Evolutionary conservation across 2,113 vertebrate species (phyloP).

Genomic region (Chauna torquata): DNA sequence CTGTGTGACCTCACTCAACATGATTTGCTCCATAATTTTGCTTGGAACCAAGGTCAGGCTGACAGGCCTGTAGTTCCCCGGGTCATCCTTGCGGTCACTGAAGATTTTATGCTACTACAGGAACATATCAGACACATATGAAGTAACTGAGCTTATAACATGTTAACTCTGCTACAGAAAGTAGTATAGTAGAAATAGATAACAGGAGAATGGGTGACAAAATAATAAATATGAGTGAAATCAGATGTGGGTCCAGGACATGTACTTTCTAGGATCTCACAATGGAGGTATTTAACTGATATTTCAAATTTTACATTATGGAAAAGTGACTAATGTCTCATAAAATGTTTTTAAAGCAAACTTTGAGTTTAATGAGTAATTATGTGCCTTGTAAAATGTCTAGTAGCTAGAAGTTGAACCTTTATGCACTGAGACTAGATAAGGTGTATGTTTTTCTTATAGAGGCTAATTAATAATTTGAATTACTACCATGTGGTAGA

Average conservation of each 20-base stretch:
- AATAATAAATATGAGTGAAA: background rate
- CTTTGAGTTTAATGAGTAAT: slow-evolving; percentile 17
- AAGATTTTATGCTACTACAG: slow-evolving; percentile 52
- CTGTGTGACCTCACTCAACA: no score
- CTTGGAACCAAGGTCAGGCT: no score
- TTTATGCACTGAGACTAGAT: background rate
- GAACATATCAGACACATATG: slow-evolving; percentile 55
- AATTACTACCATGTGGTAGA: background rate
- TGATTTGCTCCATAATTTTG: no score
- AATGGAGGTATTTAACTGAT: background rate
- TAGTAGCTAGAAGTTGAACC: background rate
- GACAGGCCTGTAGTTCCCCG: no score
- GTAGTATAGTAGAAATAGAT: background rate
- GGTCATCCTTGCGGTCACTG: no score
- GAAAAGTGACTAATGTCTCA: background rate
- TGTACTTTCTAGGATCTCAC: background rate
- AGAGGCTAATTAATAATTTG: background rate
- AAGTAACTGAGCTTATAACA: slow-evolving; percentile 62
- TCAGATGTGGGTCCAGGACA: background rate
- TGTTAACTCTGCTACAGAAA: background rate
- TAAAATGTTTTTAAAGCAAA: slow-evolving; percentile 15
- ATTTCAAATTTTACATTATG: background rate
- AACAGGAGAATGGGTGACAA: background rate
- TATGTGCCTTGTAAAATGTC: background rate
- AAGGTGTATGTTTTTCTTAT: background rate